phyloP scores from a whole-genome alignment of 2,797 vertebrate species.

The Nasua narica region DNA sequence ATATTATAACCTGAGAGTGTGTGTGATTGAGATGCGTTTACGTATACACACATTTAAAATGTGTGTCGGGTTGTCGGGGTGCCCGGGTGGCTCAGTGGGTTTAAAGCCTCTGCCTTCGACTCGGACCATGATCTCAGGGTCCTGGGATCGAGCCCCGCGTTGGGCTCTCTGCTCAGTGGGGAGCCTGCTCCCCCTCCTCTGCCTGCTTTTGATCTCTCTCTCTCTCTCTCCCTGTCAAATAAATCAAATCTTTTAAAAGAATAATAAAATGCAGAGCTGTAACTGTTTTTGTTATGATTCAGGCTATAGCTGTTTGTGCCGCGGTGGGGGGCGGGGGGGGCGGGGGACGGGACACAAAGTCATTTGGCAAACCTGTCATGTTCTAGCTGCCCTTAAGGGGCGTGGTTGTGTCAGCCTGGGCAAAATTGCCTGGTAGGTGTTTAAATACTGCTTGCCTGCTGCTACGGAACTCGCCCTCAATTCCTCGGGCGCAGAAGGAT shows the following conservation, averaged over 20 bases:
- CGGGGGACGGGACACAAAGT: background rate
- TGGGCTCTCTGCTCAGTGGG: too few relatives aligned
- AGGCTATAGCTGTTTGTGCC: constrained; percentile 14
- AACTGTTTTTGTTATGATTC: constrained; percentile 11
- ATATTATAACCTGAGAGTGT: constrained; percentile 6
- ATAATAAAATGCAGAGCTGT: too few relatives aligned
- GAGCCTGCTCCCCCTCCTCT: too few relatives aligned
- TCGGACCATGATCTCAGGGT: too few relatives aligned
- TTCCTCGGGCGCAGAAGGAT: background rate
- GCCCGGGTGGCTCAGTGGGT: too few relatives aligned
- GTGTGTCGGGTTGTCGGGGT: background rate
- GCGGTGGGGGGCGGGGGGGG: background rate
- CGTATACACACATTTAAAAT: background rate
- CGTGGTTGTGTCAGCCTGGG: background rate
- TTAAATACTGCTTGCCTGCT: background rate
- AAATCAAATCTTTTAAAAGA: too few relatives aligned
- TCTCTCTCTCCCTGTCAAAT: too few relatives aligned
- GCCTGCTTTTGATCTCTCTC: too few relatives aligned
- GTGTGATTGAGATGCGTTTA: background rate
- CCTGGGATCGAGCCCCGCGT: too few relatives aligned
- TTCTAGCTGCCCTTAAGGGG: background rate
- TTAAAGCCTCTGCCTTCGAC: too few relatives aligned
- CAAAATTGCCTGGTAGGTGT: background rate
- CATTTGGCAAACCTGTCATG: constrained; percentile 27
- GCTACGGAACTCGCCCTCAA: background rate